Evolutionary conservation across 2,797 vertebrate genomes (phyloP).

Genomic region (Enteromius mattozi): DNA sequence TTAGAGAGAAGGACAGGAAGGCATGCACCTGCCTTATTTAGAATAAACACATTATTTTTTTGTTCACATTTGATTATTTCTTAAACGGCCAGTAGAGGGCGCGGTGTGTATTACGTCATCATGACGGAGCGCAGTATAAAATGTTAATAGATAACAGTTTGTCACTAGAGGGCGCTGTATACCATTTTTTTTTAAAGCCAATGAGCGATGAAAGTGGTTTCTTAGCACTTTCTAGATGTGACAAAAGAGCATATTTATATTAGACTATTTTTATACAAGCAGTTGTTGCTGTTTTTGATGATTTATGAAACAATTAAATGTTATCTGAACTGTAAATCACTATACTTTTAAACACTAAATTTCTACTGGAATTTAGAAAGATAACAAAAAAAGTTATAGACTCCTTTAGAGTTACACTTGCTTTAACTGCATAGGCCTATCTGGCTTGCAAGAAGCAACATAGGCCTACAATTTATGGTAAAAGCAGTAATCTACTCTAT

Average conservation of each 20-base stretch:
- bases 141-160: neutral
- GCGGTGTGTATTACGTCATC: neutral
- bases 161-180: conserved; percentile 25
- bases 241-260: neutral
- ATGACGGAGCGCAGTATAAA: neutral
- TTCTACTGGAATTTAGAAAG: neutral
- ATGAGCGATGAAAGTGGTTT: neutral
- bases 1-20: conserved; percentile 7
- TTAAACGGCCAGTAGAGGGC: neutral
- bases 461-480: neutral
- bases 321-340: neutral
- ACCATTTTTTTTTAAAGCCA: neutral
- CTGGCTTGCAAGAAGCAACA: neutral
- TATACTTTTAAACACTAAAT: neutral
- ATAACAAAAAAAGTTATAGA: neutral
- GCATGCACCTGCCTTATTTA: neutral
- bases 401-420: neutral
- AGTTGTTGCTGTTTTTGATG: neutral
- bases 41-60: neutral
- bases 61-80: neutral
- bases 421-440: neutral
- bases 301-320: neutral
- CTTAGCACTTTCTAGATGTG: neutral
- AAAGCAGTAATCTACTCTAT: conserved; percentile 3
- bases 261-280: neutral